phyloP scores from a whole-genome alignment of 2,888 invertebrate genomes.

The Drosophila nigritarsus region DNA sequence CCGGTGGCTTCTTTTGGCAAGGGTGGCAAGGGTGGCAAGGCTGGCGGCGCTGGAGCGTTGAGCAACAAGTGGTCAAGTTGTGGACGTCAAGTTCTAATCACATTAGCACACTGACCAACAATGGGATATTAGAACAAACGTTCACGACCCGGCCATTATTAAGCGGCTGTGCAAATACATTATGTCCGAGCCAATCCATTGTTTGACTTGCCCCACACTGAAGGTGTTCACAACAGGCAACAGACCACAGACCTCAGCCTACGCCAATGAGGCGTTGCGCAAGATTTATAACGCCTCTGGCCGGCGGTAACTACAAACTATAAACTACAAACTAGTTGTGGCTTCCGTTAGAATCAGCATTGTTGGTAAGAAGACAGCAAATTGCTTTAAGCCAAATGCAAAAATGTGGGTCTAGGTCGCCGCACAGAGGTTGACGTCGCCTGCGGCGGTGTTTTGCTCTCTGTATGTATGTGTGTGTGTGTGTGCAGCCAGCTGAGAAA shows the following conservation, averaged over 20 bases:
- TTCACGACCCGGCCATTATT: conserved; percentile 57
- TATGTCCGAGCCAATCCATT: conserved; percentile 51
- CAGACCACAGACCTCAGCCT: conserved; percentile 36
- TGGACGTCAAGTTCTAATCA: conserved; percentile 63
- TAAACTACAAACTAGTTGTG: conserved; percentile 25
- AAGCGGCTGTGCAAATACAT: conserved; percentile 47
- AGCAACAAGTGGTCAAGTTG: conserved; percentile 70
- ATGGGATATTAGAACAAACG: conserved; percentile 62
- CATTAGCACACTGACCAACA: conserved; percentile 76
- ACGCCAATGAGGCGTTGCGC: conserved; percentile 74
- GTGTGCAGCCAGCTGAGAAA: conserved; percentile 70
- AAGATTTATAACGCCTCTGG: conserved; percentile 76
- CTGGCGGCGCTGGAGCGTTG: conserved; percentile 49
- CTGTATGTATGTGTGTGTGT: background rate
- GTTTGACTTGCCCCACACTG: conserved; percentile 41
- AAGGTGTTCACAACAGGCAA: conserved; percentile 60
- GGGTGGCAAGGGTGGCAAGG: conserved; percentile 58
- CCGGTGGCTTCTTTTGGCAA: conserved; percentile 50
- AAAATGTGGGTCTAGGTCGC: conserved; percentile 73
- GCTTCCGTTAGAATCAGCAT: conserved; percentile 62
- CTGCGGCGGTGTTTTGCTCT: conserved; percentile 22
- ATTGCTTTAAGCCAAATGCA: conserved; percentile 45
- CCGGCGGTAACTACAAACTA: conserved; percentile 1
- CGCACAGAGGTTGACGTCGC: conserved; percentile 47
- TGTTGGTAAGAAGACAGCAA: conserved; percentile 20